phyloP scores from a whole-genome alignment of 64 coral and sea anemone species.

The Montipora cactus region DNA sequence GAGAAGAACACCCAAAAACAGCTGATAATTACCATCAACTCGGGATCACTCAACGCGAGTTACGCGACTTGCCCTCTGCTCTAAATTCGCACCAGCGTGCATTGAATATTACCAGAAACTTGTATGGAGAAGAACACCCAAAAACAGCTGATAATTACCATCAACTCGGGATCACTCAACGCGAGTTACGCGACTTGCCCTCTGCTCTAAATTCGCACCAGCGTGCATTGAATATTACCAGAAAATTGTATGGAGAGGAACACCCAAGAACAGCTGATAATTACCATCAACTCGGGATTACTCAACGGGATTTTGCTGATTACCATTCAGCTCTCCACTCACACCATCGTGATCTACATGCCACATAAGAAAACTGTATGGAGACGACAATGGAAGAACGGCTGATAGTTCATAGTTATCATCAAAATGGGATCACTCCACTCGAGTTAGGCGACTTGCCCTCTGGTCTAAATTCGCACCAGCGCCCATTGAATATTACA shows the following conservation, averaged over 20 bases:
- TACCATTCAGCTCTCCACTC: too few species aligned
- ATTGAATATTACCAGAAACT: not conserved
- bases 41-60: not conserved
- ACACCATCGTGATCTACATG: too few species aligned
- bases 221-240: not conserved
- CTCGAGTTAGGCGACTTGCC: too few species aligned
- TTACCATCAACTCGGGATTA: not conserved
- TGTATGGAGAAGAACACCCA: constrained; percentile 8
- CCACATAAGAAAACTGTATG: too few species aligned
- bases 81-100: not conserved
- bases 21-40: not conserved
- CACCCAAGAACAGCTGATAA: not conserved
- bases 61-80: not conserved
- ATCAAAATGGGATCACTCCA: too few species aligned
- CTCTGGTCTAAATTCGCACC: too few species aligned
- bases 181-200: too few species aligned
- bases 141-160: not conserved
- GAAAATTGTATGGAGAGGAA: constrained; percentile 2
- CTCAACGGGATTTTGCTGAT: too few species aligned
- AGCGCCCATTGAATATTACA: too few species aligned
- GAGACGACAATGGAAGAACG: too few species aligned
- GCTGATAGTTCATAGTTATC: too few species aligned
- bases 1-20: not conserved
- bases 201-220: too few species aligned
- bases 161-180: not conserved